These are phyloP conservation scores for Nomada ferruginata DNA, from an alignment of 2,888 invertebrate species.

Conservation along the genomic window DNA sequence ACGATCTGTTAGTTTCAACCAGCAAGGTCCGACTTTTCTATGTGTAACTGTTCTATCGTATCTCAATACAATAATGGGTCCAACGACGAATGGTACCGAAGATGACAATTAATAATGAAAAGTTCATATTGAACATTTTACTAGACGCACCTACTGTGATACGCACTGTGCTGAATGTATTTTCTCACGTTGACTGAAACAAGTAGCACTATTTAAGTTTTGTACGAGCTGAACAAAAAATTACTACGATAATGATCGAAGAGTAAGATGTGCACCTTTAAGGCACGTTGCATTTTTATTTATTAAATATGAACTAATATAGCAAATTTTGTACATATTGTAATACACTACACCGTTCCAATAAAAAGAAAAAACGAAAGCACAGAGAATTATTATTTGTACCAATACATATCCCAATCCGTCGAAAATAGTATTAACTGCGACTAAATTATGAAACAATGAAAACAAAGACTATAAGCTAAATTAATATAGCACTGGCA, in stretches of 20 bases:
- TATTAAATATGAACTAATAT: conserved; percentile 40
- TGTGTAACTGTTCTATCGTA: conserved; percentile 86
- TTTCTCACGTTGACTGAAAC: conserved; percentile 26
- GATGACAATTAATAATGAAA: conserved; percentile 22
- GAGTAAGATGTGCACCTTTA: conserved; percentile 40
- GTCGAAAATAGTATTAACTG: too few species aligned
- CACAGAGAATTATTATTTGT: conserved; percentile 1
- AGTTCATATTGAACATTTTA: conserved; percentile 45
- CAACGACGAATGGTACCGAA: conserved; percentile 5
- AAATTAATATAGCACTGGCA: not conserved
- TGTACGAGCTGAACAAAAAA: conserved; percentile 13
- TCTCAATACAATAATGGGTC: not conserved
- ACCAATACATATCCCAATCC: not conserved
- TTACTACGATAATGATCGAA: conserved; percentile 20
- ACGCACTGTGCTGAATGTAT: conserved; percentile 37
- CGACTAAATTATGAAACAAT: too few species aligned
- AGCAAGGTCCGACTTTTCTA: conserved; percentile 98
- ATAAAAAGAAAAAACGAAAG: conserved; percentile 52
- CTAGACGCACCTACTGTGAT: conserved; percentile 48
- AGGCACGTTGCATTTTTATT: conserved; percentile 57
- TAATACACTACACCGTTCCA: conserved; percentile 63
- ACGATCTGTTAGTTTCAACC: conserved; percentile 96
- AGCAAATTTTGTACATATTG: conserved; percentile 72
- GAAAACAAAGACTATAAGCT: too few species aligned
- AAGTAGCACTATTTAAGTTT: conserved; percentile 39